Conservation (phyloP, 2,797 vertebrate species). For the Epinephelus awoara region DNA sequence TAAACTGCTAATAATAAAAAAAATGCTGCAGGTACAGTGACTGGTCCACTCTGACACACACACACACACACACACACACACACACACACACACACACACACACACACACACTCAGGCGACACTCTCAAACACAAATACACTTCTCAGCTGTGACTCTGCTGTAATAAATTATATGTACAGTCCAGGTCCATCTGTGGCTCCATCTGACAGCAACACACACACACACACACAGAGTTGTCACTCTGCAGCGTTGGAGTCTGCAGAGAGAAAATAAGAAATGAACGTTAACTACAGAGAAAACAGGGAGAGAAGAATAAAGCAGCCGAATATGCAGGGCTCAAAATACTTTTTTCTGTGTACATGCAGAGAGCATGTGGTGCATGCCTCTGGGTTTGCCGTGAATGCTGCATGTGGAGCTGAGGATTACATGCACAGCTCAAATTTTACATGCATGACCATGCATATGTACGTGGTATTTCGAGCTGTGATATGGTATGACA, state of each 20-base stretch:
- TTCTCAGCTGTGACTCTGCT: constrained; percentile 63
- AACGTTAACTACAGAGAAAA: not conserved
- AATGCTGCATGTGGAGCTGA: too few species aligned
- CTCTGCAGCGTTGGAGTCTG: constrained; percentile 91
- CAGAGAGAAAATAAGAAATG: constrained; percentile 25
- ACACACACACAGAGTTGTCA: constrained; percentile 64
- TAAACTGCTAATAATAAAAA: constrained; percentile 54
- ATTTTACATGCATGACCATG: too few species aligned
- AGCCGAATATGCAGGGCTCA: too few species aligned
- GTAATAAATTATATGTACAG: constrained; percentile 92
- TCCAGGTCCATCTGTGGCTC: constrained; percentile 73
- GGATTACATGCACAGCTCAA: too few species aligned
- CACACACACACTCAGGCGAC: not conserved
- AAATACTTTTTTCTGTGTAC: too few species aligned
- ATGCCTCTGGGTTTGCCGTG: too few species aligned
- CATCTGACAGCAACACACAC: constrained; percentile 1
- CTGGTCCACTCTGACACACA: constrained; percentile 23
- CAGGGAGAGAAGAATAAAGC: not conserved
- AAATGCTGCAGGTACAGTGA: constrained; percentile 48
- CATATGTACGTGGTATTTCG: too few species aligned
- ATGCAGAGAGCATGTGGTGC: too few species aligned
- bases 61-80: constrained; percentile 14
- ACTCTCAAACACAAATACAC: constrained; percentile 8
- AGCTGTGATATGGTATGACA: too few species aligned
- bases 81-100: constrained; percentile 16